A percentile compares a stretch with the other conserved stretches of the same genome.
phyloP scores from a whole-genome alignment of 2,113 vertebrate species.

The Pandion haliaetus region DNA sequence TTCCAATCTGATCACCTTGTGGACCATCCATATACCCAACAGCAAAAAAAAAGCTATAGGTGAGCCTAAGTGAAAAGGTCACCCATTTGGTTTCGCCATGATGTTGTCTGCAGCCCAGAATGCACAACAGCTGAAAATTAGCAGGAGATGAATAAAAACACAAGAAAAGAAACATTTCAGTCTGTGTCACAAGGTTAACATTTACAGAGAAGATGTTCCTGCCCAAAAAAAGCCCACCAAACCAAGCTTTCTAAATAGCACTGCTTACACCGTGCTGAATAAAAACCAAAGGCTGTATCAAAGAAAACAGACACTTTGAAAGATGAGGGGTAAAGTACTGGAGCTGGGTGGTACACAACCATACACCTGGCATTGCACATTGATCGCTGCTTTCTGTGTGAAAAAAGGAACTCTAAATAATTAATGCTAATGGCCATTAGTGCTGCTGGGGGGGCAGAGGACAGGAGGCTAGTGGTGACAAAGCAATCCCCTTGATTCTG shows the following conservation, averaged over 20 bases:
- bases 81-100: background rate
- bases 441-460: background rate
- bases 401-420: constrained; percentile 46
- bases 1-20: background rate
- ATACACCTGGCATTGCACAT: background rate
- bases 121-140: background rate
- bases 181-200: background rate
- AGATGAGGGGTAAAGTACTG: background rate
- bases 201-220: constrained; percentile 17
- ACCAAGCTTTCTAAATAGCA: background rate
- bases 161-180: constrained; percentile 2
- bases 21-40: background rate
- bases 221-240: background rate
- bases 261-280: background rate
- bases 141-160: background rate
- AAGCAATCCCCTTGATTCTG: background rate
- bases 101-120: background rate
- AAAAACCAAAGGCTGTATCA: background rate
- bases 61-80: background rate
- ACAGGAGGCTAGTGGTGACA: background rate
- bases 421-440: constrained; percentile 35
- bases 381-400: background rate
- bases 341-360: background rate
- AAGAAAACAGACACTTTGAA: background rate
- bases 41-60: background rate